Conservation (phyloP, 1,140 invertebrate species). For the Piezodorus guildinii region DNA sequence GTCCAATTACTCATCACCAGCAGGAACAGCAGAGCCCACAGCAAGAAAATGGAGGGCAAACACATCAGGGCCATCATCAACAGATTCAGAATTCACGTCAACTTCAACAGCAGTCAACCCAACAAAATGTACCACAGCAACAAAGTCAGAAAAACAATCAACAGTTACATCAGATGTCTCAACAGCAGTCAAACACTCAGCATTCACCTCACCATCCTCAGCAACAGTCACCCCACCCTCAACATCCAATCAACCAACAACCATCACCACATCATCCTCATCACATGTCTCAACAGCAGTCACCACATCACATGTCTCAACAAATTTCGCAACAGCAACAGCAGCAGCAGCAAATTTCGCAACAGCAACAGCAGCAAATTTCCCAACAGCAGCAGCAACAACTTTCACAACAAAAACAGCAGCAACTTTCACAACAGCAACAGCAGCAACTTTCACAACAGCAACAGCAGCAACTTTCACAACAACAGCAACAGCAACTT, state of each 20-base stretch:
- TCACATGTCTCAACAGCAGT: constrained; percentile 29
- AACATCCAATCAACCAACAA: constrained; percentile 23
- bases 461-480: too few relatives aligned
- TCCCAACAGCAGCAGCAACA: background rate
- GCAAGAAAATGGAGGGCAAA: constrained; percentile 2
- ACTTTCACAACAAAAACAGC: too few relatives aligned
- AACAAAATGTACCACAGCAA: constrained; percentile 23
- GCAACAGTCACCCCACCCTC: constrained; percentile 30
- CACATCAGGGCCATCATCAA: constrained; percentile 10
- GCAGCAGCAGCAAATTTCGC: background rate
- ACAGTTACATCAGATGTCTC: constrained; percentile 23
- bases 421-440: background rate
- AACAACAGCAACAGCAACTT: constrained; percentile 27
- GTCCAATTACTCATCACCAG: background rate
- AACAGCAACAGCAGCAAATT: constrained; percentile 9
- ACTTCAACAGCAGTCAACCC: constrained; percentile 8
- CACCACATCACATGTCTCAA: constrained; percentile 7
- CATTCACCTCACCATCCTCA: constrained; percentile 31
- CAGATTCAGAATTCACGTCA: constrained; percentile 18
- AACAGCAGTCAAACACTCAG: constrained; percentile 27
- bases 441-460: too few relatives aligned
- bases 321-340: background rate
- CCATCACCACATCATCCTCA: constrained; percentile 22
- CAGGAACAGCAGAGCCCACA: background rate
- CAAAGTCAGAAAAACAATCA: constrained; percentile 15